phyloP scores from a whole-genome alignment of 2,113 vertebrate genomes.

The Notothenia rossii region DNA sequence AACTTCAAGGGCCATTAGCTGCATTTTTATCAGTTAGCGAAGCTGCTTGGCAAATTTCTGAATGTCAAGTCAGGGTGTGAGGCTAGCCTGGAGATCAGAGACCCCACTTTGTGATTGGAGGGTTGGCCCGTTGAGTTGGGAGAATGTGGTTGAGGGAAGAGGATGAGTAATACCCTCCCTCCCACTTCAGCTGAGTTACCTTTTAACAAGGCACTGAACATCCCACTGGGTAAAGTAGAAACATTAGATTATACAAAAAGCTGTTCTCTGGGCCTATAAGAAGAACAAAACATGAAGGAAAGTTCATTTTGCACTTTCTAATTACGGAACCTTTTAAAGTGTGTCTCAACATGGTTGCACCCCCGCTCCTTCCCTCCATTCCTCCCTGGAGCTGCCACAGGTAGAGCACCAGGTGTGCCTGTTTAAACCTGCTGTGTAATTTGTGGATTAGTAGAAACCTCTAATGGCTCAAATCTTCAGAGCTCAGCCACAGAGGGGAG shows the following conservation, averaged over 20 bases:
- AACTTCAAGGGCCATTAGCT: slow-evolving; percentile 80
- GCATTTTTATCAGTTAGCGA: slow-evolving; percentile 75
- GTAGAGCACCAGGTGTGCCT: slow-evolving; percentile 75
- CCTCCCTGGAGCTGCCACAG: slow-evolving; percentile 31
- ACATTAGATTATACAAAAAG: slow-evolving; percentile 25
- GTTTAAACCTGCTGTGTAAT: slow-evolving; percentile 92
- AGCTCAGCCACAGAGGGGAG: slow-evolving; percentile 15
- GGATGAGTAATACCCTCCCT: slow-evolving; percentile 37
- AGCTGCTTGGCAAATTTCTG: slow-evolving; percentile 60
- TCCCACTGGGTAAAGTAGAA: slow-evolving; percentile 5
- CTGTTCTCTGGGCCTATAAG: background rate
- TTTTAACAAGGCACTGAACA: slow-evolving; percentile 57
- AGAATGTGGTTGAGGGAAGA: slow-evolving; percentile 54
- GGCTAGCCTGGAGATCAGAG: slow-evolving; percentile 44
- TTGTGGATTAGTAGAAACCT: slow-evolving; percentile 91
- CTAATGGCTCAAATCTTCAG: slow-evolving; percentile 86
- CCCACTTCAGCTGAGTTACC: slow-evolving; percentile 34
- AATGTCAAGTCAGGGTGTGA: slow-evolving; percentile 61
- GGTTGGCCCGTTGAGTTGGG: slow-evolving; percentile 35
- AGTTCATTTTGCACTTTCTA: slow-evolving; percentile 8
- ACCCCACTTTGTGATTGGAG: slow-evolving; percentile 49
- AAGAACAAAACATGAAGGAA: background rate
- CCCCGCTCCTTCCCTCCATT: background rate
- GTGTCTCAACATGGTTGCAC: slow-evolving; percentile 29
- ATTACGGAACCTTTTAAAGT: slow-evolving; percentile 12